A percentile compares a stretch with the other conserved stretches of the same genome.
phyloP scores from a whole-genome alignment of 2,113 vertebrate species.

The Poecile atricapillus region DNA sequence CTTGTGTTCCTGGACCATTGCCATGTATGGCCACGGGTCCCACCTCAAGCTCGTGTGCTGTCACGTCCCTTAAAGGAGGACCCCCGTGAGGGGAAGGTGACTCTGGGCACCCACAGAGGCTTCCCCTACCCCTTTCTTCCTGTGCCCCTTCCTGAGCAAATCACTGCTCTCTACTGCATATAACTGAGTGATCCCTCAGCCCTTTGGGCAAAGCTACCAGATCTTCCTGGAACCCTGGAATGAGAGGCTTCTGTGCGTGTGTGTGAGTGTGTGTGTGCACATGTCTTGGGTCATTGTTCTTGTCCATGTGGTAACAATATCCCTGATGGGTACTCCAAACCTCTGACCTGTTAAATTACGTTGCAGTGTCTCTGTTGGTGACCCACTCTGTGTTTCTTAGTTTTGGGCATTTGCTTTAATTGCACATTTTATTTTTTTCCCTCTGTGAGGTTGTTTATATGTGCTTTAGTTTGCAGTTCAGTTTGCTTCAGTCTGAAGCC shows the following conservation, averaged over 20 bases:
- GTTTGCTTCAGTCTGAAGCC: neutral
- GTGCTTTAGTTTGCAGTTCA: neutral
- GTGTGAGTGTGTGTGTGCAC: rapidly evolving
- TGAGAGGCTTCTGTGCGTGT: neutral
- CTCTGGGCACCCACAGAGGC: neutral
- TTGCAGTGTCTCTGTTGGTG: neutral
- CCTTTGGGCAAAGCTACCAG: neutral
- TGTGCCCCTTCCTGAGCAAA: too few species aligned
- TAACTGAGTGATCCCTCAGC: neutral
- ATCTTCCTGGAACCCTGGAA: neutral
- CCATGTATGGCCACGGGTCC: neutral
- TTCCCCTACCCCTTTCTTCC: neutral
- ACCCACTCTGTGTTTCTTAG: rapidly evolving
- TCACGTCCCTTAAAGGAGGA: neutral
- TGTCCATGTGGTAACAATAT: too few species aligned
- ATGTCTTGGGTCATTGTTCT: neutral
- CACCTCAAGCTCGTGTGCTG: neutral
- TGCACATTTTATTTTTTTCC: neutral
- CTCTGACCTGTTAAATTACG: neutral
- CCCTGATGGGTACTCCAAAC: neutral
- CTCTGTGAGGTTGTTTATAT: neutral
- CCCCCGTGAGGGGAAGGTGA: neutral
- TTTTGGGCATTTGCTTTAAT: neutral
- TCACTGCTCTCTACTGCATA: neutral
- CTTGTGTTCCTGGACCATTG: neutral